phyloP scores from a whole-genome alignment of 2,113 vertebrate species.

The Chlamydotis undulata region DNA sequence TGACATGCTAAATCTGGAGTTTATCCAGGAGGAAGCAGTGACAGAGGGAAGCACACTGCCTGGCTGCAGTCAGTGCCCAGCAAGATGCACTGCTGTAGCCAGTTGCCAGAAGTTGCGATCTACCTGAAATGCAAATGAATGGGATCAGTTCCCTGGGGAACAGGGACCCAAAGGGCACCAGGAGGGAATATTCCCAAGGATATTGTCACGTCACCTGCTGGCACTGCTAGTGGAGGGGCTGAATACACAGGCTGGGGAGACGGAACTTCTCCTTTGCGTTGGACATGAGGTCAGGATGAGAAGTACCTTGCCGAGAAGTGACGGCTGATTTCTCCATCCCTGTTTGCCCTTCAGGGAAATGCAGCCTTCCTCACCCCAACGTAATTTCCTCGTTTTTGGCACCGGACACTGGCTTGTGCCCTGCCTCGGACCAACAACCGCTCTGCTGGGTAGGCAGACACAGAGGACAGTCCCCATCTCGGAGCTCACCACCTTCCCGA shows the following conservation, averaged over 20 bases:
- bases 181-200: neutral
- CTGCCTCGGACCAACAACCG: accelerated
- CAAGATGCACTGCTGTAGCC: neutral
- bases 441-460: neutral
- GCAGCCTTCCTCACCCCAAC: neutral
- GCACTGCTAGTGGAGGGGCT: neutral
- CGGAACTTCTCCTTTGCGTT: neutral
- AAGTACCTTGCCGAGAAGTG: neutral
- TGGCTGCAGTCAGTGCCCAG: neutral
- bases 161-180: neutral
- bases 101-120: neutral
- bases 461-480: neutral
- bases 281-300: neutral
- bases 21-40: neutral
- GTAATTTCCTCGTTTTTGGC: neutral
- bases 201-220: neutral
- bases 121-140: neutral
- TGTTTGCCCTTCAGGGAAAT: neutral
- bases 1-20: neutral
- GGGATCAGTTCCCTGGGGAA: neutral
- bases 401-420: neutral
- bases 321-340: neutral
- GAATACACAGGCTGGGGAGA: neutral
- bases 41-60: neutral
- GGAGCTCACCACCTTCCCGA: accelerated